Conservation (phyloP, 2,797 vertebrate genomes). For the Zalophus californianus region DNA sequence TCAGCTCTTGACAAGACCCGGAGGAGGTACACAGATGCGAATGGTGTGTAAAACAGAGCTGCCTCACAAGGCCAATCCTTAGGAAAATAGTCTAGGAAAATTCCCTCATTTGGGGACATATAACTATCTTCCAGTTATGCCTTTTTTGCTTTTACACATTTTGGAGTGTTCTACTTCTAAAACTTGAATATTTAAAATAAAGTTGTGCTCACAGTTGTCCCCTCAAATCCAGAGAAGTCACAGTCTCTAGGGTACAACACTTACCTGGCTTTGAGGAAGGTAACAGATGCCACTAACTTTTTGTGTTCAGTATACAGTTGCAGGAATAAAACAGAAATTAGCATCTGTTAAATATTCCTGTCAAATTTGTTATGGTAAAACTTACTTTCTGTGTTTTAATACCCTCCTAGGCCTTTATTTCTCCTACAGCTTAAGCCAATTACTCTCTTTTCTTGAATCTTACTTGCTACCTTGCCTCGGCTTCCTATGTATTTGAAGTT, state of each 20-base stretch:
- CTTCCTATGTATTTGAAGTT: background rate
- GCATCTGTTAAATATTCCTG: background rate
- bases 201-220: background rate
- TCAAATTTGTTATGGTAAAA: background rate
- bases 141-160: background rate
- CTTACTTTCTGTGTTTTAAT: background rate
- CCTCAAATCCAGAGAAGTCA: background rate
- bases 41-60: background rate
- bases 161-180: background rate
- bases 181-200: background rate
- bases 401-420: background rate
- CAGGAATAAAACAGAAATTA: constrained; percentile 8
- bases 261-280: background rate
- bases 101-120: background rate
- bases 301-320: background rate
- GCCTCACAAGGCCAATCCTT: background rate
- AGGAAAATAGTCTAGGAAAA: background rate
- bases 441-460: background rate
- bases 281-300: background rate
- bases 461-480: background rate
- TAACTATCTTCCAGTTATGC: background rate
- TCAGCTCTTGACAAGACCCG: background rate
- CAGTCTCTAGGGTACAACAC: background rate
- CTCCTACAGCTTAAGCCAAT: background rate
- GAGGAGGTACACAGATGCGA: background rate